Base-by-base conservation (phyloP, 1,140 invertebrate species). In the Drosophila busckii region DNA sequence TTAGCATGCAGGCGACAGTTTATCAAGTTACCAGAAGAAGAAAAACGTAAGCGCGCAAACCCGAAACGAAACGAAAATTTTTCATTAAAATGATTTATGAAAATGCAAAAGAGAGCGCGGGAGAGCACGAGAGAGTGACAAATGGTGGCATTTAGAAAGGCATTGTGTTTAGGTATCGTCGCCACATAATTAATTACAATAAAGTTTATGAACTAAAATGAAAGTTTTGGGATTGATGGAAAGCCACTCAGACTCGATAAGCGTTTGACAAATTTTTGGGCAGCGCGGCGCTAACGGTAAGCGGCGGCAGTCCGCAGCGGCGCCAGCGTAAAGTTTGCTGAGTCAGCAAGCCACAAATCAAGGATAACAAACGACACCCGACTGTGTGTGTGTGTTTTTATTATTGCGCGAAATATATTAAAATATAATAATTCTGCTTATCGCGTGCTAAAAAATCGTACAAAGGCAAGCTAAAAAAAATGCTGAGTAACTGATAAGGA, bases 11-110 rank as follows among this genome's bases (percentile, higher is more conserved):
- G 5, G 45, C n/a, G 6, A 9, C 45, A 58, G 17, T 49, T 60
- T 60, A 60, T 60, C 56, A 32, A 49, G 7, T 44, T 25, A 35
- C 26, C n/a, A 28, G 13, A 49, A 44, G 35, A 23, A 28, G 20
- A 66, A 45, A 22, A 64, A 9, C 13, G 32, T n/a, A n/a, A n/a
- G n/a, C n/a, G n/a, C n/a, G n/a, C n/a, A 49, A 22, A 20, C 20
- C 17, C 26, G 12, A 32, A 26, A 22, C 23, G 31, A 40, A 54
- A 29, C 29, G 26, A 54, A 55, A 49, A 61, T 73, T 69, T 80
- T 78, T 80, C 73, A 80, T 80, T 80, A 80, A 80, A 80, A 80
- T 80, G 73, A 80, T 80, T 80, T 80, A 80, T 80, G 68, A 62
- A 82, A 82, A 80, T 80, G 73, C 70, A 76, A 76, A 64, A 49